phyloP scores from a whole-genome alignment of 2,888 invertebrate species.

The Bimastos eiseni region DNA sequence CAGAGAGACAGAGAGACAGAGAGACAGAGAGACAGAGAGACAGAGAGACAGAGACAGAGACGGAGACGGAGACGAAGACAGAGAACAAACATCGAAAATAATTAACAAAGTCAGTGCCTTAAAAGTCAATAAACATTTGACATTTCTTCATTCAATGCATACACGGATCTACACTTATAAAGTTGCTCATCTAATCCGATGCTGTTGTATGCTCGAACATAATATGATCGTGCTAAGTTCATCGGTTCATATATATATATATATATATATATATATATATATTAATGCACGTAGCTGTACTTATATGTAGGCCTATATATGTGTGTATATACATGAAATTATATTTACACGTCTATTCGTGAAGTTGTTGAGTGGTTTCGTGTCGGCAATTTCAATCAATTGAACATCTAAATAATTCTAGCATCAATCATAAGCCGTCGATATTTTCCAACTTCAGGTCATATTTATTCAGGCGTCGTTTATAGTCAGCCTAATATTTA shows the following conservation, averaged over 20 bases:
- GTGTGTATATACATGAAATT: neutral
- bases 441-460: neutral
- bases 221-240: neutral
- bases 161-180: neutral
- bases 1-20: neutral
- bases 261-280: neutral
- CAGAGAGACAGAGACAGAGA: too few relatives aligned
- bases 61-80: too few relatives aligned
- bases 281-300: neutral
- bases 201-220: neutral
- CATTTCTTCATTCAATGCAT: neutral
- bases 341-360: neutral
- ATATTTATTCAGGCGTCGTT: neutral
- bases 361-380: conserved; percentile 1
- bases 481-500: conserved; percentile 5
- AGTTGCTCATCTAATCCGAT: neutral
- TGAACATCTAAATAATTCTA: neutral
- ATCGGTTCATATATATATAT: neutral
- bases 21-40: too few relatives aligned
- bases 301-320: neutral
- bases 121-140: conserved; percentile 4
- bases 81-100: neutral
- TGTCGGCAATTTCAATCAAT: conserved; percentile 13
- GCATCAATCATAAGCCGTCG: conserved; percentile 13
- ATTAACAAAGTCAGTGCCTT: neutral